Percentiles rank a stretch among this genome's conserved stretches.
phyloP scores from a whole-genome alignment of 2,113 vertebrate genomes.

The Lontra canadensis region DNA sequence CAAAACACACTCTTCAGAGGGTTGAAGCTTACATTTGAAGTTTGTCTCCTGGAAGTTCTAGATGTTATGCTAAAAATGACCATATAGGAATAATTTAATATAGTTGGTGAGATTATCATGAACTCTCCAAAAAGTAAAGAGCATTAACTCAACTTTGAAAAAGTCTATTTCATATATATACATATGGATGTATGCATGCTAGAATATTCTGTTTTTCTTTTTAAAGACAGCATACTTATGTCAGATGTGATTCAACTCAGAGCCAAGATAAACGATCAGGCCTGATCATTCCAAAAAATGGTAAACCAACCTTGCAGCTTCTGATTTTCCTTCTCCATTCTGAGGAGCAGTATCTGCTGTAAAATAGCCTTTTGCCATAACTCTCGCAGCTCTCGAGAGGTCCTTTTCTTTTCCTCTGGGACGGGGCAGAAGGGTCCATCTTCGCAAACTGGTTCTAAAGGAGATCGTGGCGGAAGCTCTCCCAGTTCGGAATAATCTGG shows the following conservation, averaged over 20 bases:
- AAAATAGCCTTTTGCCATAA: constrained; percentile 97
- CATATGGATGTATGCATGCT: background rate
- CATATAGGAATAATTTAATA: background rate
- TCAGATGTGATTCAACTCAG: background rate
- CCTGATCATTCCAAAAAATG: background rate
- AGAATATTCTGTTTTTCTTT: background rate
- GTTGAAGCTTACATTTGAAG: background rate
- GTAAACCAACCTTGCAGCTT: constrained; percentile 93
- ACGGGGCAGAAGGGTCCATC: constrained; percentile 85
- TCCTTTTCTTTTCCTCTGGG: constrained; percentile 88
- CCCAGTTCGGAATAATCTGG: constrained; percentile 90
- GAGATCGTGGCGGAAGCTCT: constrained; percentile 86
- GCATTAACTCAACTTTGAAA: background rate
- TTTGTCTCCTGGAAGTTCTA: background rate
- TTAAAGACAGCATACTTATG: background rate
- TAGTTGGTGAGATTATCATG: background rate
- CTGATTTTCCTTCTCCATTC: constrained; percentile 98
- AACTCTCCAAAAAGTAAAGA: background rate
- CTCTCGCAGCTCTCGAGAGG: constrained; percentile 90
- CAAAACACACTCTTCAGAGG: background rate
- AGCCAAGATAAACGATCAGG: background rate
- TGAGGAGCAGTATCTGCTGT: constrained; percentile 96
- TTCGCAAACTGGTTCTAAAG: constrained; percentile 83
- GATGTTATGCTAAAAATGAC: background rate
- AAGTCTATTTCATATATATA: background rate